phyloP scores from a whole-genome alignment of 2,113 vertebrate genomes.

The Rallus limicola region DNA sequence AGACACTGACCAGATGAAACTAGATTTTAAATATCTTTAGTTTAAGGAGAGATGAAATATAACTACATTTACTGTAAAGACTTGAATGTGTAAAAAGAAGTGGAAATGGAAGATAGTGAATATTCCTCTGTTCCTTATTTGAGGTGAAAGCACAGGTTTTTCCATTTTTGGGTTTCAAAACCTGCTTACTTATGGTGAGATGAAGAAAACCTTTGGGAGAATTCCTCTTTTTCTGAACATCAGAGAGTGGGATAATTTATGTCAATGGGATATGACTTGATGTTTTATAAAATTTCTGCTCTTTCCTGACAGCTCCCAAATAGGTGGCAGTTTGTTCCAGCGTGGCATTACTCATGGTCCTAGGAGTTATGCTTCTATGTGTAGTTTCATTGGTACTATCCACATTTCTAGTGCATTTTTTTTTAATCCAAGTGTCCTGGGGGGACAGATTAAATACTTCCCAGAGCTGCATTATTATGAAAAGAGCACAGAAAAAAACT shows the following conservation, averaged over 20 bases:
- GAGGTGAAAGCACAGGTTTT: not conserved
- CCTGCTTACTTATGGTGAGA: accelerated
- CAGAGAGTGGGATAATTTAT: not conserved
- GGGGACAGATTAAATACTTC: not conserved
- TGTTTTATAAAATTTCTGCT: not conserved
- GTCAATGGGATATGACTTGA: not conserved
- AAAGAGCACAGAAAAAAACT: not conserved
- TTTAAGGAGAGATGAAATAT: not conserved
- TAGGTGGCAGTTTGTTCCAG: not conserved
- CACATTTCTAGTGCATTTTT: not conserved
- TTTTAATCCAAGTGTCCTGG: not conserved
- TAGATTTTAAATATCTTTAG: not conserved
- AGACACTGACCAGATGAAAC: not conserved
- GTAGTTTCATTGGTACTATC: not conserved
- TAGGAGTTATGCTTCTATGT: not conserved
- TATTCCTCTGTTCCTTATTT: not conserved
- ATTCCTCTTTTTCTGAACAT: not conserved
- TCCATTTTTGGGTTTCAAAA: not conserved
- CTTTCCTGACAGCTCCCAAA: not conserved
- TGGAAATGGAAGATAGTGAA: not conserved
- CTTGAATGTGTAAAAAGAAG: not conserved
- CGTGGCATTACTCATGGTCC: not conserved
- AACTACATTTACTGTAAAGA: not conserved
- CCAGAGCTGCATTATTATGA: not conserved
- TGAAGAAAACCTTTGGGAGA: not conserved